Evolutionary conservation across 2,797 vertebrate genomes (phyloP).

Genomic region (Hipposideros larvatus): DNA sequence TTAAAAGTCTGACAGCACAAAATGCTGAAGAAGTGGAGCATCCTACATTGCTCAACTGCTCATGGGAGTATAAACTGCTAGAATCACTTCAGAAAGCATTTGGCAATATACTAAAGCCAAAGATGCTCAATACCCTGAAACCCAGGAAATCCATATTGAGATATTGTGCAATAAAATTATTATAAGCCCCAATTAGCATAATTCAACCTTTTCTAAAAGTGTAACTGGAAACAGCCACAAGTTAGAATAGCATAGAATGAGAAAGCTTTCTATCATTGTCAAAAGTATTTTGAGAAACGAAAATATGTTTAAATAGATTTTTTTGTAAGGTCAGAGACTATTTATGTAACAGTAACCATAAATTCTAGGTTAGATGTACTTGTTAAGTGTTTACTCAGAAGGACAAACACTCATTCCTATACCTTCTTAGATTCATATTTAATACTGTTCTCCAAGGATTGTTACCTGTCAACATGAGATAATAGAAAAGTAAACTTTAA

Average conservation of each 20-base stretch:
- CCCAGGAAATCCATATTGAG: neutral
- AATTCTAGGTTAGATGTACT: neutral
- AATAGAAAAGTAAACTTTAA: conserved; percentile 22
- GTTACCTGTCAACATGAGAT: neutral
- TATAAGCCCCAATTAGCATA: neutral
- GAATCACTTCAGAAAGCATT: neutral
- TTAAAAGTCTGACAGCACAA: neutral
- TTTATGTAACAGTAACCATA: neutral
- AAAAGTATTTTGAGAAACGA: neutral
- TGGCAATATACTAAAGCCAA: neutral
- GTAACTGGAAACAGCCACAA: neutral
- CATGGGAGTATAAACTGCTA: neutral
- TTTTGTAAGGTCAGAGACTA: neutral
- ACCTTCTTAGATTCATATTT: conserved; percentile 29
- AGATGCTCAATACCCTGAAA: neutral
- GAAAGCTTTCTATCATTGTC: neutral
- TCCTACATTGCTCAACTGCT: neutral
- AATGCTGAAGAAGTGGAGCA: neutral
- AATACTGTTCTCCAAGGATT: neutral
- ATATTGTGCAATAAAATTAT: neutral
- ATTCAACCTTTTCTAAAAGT: neutral
- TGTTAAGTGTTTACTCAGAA: neutral
- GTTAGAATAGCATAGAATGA: neutral
- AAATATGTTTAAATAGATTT: neutral
- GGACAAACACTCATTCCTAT: neutral